Base-by-base conservation (phyloP, 2,888 invertebrate genomes). In the Gnatocerus cornutus region DNA sequence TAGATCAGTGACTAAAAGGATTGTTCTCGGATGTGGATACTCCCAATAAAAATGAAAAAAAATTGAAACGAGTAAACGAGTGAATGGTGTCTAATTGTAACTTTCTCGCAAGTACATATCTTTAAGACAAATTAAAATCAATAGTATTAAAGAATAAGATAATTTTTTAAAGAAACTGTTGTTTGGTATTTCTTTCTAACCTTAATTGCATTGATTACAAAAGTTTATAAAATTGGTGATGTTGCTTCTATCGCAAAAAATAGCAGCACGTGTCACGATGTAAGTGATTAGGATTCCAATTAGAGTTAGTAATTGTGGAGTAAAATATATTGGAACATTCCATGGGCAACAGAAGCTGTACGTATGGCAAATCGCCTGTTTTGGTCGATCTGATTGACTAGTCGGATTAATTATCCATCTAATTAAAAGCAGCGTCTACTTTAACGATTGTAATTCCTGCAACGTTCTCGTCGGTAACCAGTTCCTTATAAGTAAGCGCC, bases 331-430 rank as follows among this genome's bases (percentile, higher is more conserved):
- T 13, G 30, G 30, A 3, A 13, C 43, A 45, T 59, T 59, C 53
- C 43, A 30, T 3, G 13, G 10, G 9, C 10, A 50, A 56, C 14
- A 27, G 27, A 45, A 13, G 13, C 59, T 56, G 14, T 52, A 30
- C 45, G 66, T 66, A 72, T 64, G 67, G 58, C 58, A 70, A 59
- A 71, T 53, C 43, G 68, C 78, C 79, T 73, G 76, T 77, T 80
- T 79, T 79, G 78, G 81, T 71, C 76, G 81, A 83, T 82, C 82
- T 83, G 84, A 84, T 83, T 84, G 84, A 83, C 81, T 79, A 82
- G 78, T 79, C 76, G 79, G 81, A 83, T 83, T 83, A 83, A 84
- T 84, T 84, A 81, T 80, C 77, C 76, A 76, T 76, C 81, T 83
- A 83, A 84, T 84, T 84, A 83, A 83, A 82, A 81, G 77, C 79